These are phyloP conservation scores for Ovis canadensis DNA, from an alignment of 2,113 vertebrate species.

Conservation along the genomic window DNA sequence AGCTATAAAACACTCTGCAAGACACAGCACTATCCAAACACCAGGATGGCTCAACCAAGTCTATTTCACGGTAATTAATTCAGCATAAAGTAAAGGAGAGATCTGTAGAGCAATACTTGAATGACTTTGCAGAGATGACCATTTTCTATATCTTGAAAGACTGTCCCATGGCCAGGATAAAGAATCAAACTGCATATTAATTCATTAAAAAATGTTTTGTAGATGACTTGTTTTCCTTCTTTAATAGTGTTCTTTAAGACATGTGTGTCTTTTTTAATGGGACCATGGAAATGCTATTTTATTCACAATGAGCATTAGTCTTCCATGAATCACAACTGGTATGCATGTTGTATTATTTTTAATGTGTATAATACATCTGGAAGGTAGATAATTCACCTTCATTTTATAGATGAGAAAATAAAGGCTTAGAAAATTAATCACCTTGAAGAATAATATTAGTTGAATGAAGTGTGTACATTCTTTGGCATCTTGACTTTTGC, in stretches of 20 bases:
- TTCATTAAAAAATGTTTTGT: not conserved
- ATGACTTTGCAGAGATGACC: not conserved
- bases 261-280: not conserved
- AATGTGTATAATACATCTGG: not conserved
- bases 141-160: not conserved
- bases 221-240: not conserved
- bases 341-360: not conserved
- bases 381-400: not conserved
- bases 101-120: not conserved
- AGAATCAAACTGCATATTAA: not conserved
- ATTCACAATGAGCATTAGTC: not conserved
- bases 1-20: conserved; percentile 23
- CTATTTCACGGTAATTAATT: conserved; percentile 52
- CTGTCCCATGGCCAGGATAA: not conserved
- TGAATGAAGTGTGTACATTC: not conserved
- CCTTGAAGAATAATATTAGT: not conserved
- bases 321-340: not conserved
- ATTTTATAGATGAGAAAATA: not conserved
- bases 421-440: not conserved
- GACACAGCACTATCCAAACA: not conserved
- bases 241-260: not conserved
- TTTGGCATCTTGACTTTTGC: not conserved
- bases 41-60: not conserved
- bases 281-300: not conserved
- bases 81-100: not conserved